Conservation (phyloP, 2,797 vertebrate genomes). For the Chiloscyllium punctatum region DNA sequence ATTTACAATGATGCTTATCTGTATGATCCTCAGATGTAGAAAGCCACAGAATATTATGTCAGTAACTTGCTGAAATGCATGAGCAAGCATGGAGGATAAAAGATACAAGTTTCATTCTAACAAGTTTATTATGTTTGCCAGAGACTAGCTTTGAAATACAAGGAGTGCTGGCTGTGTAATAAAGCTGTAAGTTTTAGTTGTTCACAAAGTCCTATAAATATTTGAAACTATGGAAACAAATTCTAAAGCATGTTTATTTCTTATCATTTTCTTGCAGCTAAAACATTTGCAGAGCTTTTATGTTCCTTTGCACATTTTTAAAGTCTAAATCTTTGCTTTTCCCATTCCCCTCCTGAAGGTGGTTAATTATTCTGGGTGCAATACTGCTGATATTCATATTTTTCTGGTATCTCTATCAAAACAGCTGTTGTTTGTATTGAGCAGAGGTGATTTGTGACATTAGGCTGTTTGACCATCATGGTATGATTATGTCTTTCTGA, state of each 20-base stretch:
- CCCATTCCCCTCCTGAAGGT: neutral
- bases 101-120: neutral
- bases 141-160: neutral
- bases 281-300: neutral
- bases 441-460: neutral
- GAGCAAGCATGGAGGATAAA: neutral
- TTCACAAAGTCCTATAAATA: neutral
- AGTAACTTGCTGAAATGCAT: slow-evolving; percentile 23
- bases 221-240: neutral
- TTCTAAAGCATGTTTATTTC: neutral
- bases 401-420: neutral
- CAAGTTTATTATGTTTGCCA: neutral
- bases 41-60: slow-evolving; percentile 18
- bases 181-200: neutral
- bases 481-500: neutral
- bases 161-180: neutral
- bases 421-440: neutral
- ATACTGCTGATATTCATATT: too few relatives aligned
- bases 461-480: neutral
- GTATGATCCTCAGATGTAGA: slow-evolving; percentile 20
- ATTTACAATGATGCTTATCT: slow-evolving; percentile 23
- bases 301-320: neutral
- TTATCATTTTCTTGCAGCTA: neutral
- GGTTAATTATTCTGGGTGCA: neutral
- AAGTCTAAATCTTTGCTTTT: neutral